Percentiles rank a stretch among this genome's conserved stretches.
These are phyloP conservation scores for Stenodema calcarata DNA, from an alignment of 2,888 invertebrate species.

Conservation along the genomic window DNA sequence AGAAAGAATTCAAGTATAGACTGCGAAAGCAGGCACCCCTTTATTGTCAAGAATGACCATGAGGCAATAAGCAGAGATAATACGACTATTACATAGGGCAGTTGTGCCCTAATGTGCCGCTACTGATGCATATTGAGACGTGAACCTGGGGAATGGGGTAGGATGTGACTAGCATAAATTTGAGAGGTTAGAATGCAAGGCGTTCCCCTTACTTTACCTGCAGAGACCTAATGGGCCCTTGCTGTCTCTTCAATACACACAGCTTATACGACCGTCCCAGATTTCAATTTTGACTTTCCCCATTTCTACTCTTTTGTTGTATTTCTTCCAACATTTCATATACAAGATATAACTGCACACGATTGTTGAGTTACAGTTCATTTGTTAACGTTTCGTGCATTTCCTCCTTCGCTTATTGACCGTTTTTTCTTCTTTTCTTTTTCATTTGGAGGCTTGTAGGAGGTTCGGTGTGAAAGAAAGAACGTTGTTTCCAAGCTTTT, in stretches of 20 bases:
- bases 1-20: background rate
- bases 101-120: conserved; percentile 10
- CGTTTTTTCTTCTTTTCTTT: too few species aligned
- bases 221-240: background rate
- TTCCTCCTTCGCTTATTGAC: too few species aligned
- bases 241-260: background rate
- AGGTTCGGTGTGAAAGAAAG: too few species aligned
- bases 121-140: conserved; percentile 20
- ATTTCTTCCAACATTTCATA: too few species aligned
- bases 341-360: too few species aligned
- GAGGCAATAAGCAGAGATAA: conserved; percentile 5
- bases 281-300: background rate
- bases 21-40: background rate
- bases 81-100: conserved; percentile 14
- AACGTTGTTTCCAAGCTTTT: too few species aligned
- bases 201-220: conserved; percentile 14
- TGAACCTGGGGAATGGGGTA: background rate
- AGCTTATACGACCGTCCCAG: background rate
- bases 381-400: too few species aligned
- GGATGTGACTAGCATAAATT: conserved; percentile 20
- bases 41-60: background rate
- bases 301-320: background rate
- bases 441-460: too few species aligned
- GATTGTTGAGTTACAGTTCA: too few species aligned
- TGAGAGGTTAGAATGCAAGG: background rate